Conservation (phyloP, 2,797 vertebrate species). For the Amniataba percoides region DNA sequence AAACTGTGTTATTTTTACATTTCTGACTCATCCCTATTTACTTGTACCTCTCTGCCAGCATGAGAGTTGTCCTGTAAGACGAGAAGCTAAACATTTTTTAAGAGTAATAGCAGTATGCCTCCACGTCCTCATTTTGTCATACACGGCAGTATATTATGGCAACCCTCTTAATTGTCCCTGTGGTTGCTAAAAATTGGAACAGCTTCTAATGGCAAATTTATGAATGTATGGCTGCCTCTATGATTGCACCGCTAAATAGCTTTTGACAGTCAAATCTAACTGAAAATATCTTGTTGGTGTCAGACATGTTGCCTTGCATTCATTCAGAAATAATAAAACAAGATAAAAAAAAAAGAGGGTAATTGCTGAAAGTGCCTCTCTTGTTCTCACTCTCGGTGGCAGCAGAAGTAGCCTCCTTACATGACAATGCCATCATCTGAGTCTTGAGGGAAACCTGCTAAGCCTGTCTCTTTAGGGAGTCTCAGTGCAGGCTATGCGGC, state of each 20-base stretch:
- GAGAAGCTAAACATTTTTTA: constrained; percentile 44
- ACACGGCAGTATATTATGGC: constrained; percentile 29
- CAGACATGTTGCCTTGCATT: constrained; percentile 34
- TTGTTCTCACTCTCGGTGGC: constrained; percentile 17
- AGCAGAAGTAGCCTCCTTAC: constrained; percentile 31
- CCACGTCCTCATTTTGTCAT: constrained; percentile 29
- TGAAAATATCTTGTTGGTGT: constrained; percentile 32
- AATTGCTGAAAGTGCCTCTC: constrained; percentile 27
- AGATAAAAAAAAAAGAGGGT: constrained; percentile 16
- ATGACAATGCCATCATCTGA: constrained; percentile 39
- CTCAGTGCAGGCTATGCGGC: constrained; percentile 35
- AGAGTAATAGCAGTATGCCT: constrained; percentile 34
- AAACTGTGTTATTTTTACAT: constrained; percentile 71
- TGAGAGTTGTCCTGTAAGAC: constrained; percentile 50
- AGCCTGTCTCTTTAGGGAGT: constrained; percentile 52
- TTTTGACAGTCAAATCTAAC: constrained; percentile 45
- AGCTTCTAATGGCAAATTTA: constrained; percentile 57
- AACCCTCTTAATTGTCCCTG: constrained; percentile 8
- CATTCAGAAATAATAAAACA: constrained; percentile 21
- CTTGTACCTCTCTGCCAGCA: constrained; percentile 41
- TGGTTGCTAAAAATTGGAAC: constrained; percentile 45
- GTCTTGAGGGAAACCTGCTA: constrained; percentile 46
- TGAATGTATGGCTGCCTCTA: constrained; percentile 39
- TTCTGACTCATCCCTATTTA: constrained; percentile 70
- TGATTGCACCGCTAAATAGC: constrained; percentile 18